These are phyloP conservation scores for Choristoneura fumiferana DNA, from an alignment of 1,140 invertebrate genomes.

Conservation along the genomic window DNA sequence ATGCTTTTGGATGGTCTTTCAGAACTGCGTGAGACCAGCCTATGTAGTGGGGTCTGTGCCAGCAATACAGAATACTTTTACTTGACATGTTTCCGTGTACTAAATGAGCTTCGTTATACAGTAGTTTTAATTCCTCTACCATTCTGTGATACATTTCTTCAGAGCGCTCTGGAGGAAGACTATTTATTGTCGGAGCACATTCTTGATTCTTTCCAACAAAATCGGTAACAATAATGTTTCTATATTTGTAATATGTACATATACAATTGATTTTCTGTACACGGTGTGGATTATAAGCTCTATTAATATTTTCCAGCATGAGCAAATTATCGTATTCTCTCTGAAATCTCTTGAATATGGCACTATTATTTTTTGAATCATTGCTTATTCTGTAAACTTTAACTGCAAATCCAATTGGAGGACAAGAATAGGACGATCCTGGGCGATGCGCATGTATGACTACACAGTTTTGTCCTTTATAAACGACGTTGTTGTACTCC, in stretches of 20 bases:
- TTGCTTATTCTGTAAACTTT: slow-evolving; percentile 1
- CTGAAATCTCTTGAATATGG: background rate
- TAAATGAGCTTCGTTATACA: background rate
- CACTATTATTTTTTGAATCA: background rate
- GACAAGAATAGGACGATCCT: background rate
- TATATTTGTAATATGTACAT: background rate
- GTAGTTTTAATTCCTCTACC: background rate
- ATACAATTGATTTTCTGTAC: too few relatives aligned
- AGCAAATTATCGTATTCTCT: background rate
- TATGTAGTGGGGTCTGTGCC: background rate
- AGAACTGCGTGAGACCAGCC: background rate
- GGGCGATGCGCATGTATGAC: background rate
- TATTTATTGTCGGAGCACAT: background rate
- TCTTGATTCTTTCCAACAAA: background rate
- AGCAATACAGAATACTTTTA: background rate
- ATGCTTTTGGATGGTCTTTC: background rate
- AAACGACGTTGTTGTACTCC: background rate
- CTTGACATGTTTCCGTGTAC: background rate
- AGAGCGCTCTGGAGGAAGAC: background rate
- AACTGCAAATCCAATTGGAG: background rate
- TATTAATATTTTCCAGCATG: background rate
- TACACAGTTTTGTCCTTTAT: background rate
- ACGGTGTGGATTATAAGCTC: background rate
- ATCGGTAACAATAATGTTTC: background rate
- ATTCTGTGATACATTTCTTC: background rate